Evolutionary conservation across 2,888 invertebrate genomes (phyloP), one percentile per base, ranked within the genome.

Genomic region (Rhaphigaster nebulosa): DNA sequence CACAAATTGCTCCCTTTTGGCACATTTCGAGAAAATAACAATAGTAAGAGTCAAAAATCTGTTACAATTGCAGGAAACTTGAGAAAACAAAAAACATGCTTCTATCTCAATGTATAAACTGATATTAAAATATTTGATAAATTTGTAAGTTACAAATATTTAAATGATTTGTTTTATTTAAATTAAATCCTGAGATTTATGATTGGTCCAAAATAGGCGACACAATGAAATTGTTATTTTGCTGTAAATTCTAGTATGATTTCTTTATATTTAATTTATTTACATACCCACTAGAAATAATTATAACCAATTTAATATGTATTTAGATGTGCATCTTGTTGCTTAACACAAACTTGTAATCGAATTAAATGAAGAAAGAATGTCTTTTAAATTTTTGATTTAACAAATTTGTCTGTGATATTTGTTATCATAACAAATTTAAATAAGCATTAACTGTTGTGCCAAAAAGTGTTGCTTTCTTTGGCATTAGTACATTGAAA

Each of bases 391-490:
- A 34, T 29, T 76, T 76, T 76, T 5, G 13, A 76, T 76, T 1
- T 76, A 8, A 29, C n/a, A 76, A 65, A 76, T 76, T 76, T 76
- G 34, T 76, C 60, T 29, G 60, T 60, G 60, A 60, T 60, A 60
- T 60, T 60, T 60, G n/a, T 60, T 60, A 29, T 56, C 34, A 70
- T 34, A 38, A 23, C 34, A 38, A 76, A 76, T 76, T 76, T 76
- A 20, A 76, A 23, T 76, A 38, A 23, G 18, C 8, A 76, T 76
- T 34, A 76, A 76, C 70, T 34, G 10, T 26, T 76, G 38, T 38
- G 65, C n/a, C 29, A 65, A 29, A 65, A 65, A 65, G n/a, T 29
- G 29, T 29, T 26, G 15, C 13, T 12, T 65, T n/a, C 29, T 65
- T 2, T 70, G 34, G 20, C 12, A 18, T 15, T 34, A 15, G 18